Evolutionary conservation across 2,888 invertebrate species (phyloP), one percentile per base, ranked within the genome.

Genomic region (Tenthredo notha): DNA sequence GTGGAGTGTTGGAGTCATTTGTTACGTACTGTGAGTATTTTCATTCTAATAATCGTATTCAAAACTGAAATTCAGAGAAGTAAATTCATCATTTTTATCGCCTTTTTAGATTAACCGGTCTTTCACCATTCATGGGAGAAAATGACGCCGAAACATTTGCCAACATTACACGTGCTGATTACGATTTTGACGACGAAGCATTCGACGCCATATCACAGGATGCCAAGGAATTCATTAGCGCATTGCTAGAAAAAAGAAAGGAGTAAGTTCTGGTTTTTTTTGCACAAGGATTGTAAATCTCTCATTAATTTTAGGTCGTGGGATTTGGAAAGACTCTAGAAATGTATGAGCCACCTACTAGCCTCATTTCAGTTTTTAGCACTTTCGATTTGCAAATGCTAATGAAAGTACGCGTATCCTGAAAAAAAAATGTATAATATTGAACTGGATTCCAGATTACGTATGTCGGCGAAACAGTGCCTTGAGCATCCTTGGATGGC

Each of bases 1-100:
- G 98, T 99, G 99, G 99, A 98, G 98, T 89, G 95, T 98, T 67
- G 98, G 98, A 29, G 98, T 98, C 84, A 97, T 98, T 87, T 98
- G 98, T 91, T 99, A 98, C 91, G 97, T 98, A 86, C 93, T 98
- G 98, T 98, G 94, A 97, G 98, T 95, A 87, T 84, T 58, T 65
- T 10, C 6, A 18, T 40, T 61, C 37, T 43, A 50, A 29, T 25
- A 5, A 72, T 83, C 47, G 47, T 78, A 58, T 7, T 21, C 10
- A n/a, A n/a, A n/a, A 85, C 54, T 65, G 54, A 25, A 77, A 80
- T 58, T 84, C 47, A 9, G 18, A 12, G 2, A 37, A 40, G 33
- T 33, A 50, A n/a, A 37, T 21, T 25, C 25, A 29, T 18, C 15
- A 37, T 37, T 43, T 70, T 18, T 72, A 58, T 43, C 2, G 2